These are phyloP conservation scores for Anas georgica DNA, from an alignment of 2,797 vertebrate species.

Conservation along the genomic window DNA sequence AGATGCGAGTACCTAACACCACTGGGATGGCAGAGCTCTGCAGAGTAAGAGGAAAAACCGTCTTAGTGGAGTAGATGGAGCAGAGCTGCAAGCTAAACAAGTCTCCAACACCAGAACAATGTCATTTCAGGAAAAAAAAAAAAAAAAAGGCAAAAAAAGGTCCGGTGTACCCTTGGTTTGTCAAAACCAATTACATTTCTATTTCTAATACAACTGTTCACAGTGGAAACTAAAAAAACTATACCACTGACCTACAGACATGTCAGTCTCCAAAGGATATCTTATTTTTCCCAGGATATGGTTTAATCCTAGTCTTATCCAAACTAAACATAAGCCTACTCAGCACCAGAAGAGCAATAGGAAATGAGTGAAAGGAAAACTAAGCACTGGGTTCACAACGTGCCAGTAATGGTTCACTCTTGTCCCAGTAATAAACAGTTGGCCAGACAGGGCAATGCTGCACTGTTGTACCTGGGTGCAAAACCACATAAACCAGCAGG, in stretches of 20 bases:
- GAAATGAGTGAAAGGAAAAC: slow-evolving; percentile 6
- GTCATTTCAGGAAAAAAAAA: not conserved
- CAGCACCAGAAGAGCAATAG: not conserved
- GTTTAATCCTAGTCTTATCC: not conserved
- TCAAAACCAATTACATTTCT: not conserved
- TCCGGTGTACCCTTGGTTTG: not conserved
- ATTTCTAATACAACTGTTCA: not conserved
- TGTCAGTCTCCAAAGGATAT: fast-evolving
- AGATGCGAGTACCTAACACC: not conserved
- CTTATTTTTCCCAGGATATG: not conserved
- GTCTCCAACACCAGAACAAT: not conserved
- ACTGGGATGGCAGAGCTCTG: not conserved
- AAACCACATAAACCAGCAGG: not conserved
- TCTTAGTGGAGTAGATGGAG: no score
- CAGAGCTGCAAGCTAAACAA: not conserved
- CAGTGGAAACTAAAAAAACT: not conserved
- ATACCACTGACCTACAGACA: not conserved
- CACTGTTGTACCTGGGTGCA: not conserved
- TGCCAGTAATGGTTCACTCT: not conserved
- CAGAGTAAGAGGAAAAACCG: not conserved
- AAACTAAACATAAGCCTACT: not conserved
- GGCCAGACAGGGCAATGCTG: not conserved
- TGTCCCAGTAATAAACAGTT: not conserved
- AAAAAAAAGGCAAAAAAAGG: not conserved
- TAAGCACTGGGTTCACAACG: not conserved